Evolutionary conservation across 2,113 vertebrate genomes (phyloP).

Genomic region (Xenus cinereus): DNA sequence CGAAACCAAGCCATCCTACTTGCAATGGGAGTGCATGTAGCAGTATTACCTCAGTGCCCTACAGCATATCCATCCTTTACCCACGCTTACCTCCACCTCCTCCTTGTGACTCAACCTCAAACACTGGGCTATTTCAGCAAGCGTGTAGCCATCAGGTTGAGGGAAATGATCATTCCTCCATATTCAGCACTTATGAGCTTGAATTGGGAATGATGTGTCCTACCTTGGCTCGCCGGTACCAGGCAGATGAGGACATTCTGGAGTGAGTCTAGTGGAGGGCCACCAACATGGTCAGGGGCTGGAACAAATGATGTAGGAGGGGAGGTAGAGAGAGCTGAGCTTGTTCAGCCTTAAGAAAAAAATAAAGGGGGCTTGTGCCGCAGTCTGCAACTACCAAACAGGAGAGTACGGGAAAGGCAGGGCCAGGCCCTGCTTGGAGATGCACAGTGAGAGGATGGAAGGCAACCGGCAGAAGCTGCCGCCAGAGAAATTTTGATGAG

Average conservation of each 20-base stretch:
- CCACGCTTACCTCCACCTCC: not conserved
- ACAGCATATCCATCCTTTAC: not conserved
- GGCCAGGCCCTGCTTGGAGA: not conserved
- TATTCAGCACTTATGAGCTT: not conserved
- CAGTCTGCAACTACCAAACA: not conserved
- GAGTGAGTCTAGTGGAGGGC: fast-evolving
- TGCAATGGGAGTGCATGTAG: not conserved
- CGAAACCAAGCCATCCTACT: not conserved
- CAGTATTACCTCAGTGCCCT: not conserved
- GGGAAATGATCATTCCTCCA: not conserved
- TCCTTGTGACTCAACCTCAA: not conserved
- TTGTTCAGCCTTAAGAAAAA: fast-evolving
- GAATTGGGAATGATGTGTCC: not conserved
- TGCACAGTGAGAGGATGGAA: not conserved
- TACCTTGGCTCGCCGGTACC: not conserved
- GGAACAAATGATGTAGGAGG: not conserved
- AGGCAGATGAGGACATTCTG: not conserved
- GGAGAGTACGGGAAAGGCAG: not conserved
- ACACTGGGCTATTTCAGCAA: not conserved
- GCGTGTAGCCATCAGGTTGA: not conserved
- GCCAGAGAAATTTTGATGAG: not conserved
- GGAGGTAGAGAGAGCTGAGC: not conserved
- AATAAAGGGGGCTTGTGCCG: not conserved
- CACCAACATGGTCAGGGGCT: not conserved
- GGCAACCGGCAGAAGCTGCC: not conserved